Base-by-base conservation (phyloP, 2,888 invertebrate species). In the Venusia cambrica region DNA sequence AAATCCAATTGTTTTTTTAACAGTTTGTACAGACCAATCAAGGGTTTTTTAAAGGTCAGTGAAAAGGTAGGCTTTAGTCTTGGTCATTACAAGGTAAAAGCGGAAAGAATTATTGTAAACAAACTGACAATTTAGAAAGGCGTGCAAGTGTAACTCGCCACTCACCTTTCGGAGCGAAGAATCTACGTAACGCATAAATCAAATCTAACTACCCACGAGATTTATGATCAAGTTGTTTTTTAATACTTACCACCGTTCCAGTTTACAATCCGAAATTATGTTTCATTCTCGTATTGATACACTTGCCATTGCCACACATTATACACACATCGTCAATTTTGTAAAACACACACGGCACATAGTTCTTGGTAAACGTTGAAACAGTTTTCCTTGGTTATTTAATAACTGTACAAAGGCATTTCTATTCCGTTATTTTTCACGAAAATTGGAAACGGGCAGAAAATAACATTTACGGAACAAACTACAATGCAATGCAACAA, bases 211-310 rank as follows among this genome's bases (percentile, higher is more conserved):
- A 41, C 57, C 38, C 48, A 57, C 26, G 28, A 54, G 28, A 44
- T 50, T 44, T 44, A 46, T 49, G 48, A 51, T 38, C 34, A 41
- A 53, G 48, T 51, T 51, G 48, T 54, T 62, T 57, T 52, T 45
- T 45, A 58, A 45, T 38, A 76, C 84, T 79, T 79, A 85, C 84
- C 76, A 68, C 67, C 75, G 62, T 69, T 68, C 62, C 63, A 70
- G 60, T 64, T 70, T 64, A 71, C 54, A 76, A 73, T 61, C 66
- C 67, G 59, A 66, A 78, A 75, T 74, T 80, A 73, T 80, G 81
- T 79, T 81, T 80, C 79, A 77, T 84, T 74, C 72, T 80, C 57
- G 65, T 78, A 63, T 76, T 83, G 61, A 73, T 72, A 65, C 68
- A 66, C 76, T 35, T 16, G 19, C 73, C n/a, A n/a, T 30, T 76